Evolutionary conservation across 2,113 vertebrate species (phyloP), one percentile per base, ranked within the genome.

Genomic region (Triplophysa dalaica): DNA sequence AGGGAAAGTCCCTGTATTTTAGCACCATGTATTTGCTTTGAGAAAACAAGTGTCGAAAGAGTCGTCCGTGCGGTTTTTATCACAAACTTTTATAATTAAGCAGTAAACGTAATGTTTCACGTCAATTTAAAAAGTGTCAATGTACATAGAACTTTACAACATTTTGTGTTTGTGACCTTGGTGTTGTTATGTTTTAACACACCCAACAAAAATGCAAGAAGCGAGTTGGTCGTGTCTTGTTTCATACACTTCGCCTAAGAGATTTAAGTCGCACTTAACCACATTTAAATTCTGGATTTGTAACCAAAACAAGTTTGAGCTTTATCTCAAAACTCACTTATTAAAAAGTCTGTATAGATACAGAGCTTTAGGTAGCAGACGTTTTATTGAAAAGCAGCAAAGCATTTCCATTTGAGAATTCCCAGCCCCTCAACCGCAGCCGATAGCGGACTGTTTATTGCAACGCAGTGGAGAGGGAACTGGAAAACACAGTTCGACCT

Each of bases 301-400:
- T 1, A 26, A 78, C 63, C 12, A 24, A 56, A 21, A 61, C 58
- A 33, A 70, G 75, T 83, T 81, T 87, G 79, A 70, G 74, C 70
- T 66, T 41, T 29, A 21, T 52, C 84, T 64, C 50, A 79, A 81
- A 81, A 74, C 9, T 72, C 63, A 70, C 26, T 48, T 13, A 78
- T 4, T 12, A 10, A 33, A 73, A 45, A 11, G 63, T 45, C 83
- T 66, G 79, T 89, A 84, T 89, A 90, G 91, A 90, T 86, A 91
- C 85, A 89, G 89, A 77, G 89, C 90, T 83, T 83, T 78, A 87
- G 83, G 91, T 92, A 92, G 91, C 92, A 92, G 89, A 88, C 88
- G 64, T 81, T 63, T 86, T 89, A 90, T 91, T 84, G 86, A 84
- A 70, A 70, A 82, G 61, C 83, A 70, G 70, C 82, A 66, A 81